Evolutionary conservation across 37 sponge, comb jelly and placozoan species (phyloP), one percentile per base, ranked within the genome.

Genomic region (Chondrosia reniformis): DNA sequence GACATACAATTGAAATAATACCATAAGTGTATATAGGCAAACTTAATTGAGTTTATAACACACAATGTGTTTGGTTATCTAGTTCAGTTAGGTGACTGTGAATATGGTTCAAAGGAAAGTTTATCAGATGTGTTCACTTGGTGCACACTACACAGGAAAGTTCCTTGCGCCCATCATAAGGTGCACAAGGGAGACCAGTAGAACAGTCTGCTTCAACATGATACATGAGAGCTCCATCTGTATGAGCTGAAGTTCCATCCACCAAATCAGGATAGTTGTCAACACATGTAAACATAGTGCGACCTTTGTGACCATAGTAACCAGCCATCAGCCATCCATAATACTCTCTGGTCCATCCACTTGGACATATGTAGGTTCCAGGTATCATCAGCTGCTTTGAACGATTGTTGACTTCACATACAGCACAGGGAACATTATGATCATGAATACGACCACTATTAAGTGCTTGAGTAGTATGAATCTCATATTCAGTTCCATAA

Each of bases 91-190:
- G n/a, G n/a, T n/a, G n/a, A n/a, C n/a, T n/a, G n/a, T n/a, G n/a
- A n/a, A n/a, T n/a, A n/a, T n/a, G n/a, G n/a, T n/a, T n/a, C n/a
- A n/a, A n/a, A n/a, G n/a, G n/a, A n/a, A n/a, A n/a, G n/a, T n/a
- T n/a, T n/a, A n/a, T n/a, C n/a, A n/a, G n/a, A n/a, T n/a, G n/a
- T n/a, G n/a, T n/a, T 33, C 37, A 79, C 67, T 67, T 80, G 44
- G 81, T 80, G 67, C 86, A 86, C 67, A 86, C 86, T 6, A 34
- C 86, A 81, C 86, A 86, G 52, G 76, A 80, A 21, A 86, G 77
- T 33, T 80, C 86, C 62, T 86, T 75, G 15, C 45, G 43, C 4
- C 15, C 15, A 22, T 80, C 77, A 56, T 86, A 86, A 45, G 81
- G 86, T 55, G 77, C 69, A 36, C 86, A 86, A 1, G 77, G 69